Conservation (phyloP, 2,888 invertebrate genomes). For the Protonemura montana region DNA sequence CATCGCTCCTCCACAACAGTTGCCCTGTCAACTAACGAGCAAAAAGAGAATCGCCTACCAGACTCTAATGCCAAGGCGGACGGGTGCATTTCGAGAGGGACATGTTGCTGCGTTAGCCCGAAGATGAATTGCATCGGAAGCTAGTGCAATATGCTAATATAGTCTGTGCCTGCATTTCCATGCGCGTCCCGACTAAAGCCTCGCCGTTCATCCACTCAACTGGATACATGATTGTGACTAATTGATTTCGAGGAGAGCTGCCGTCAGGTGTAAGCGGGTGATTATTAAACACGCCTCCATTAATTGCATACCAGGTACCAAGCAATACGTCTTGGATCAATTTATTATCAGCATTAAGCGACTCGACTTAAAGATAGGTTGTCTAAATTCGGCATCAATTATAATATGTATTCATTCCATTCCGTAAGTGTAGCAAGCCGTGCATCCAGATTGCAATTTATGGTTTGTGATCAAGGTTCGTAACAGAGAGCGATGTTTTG, state of each 20-base stretch:
- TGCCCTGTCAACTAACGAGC: neutral
- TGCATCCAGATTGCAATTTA: neutral
- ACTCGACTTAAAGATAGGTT: neutral
- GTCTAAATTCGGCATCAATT: neutral
- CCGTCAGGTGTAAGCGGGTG: neutral
- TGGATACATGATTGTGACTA: neutral
- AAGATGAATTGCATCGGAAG: no score
- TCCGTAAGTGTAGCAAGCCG: neutral
- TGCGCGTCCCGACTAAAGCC: neutral
- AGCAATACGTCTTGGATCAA: neutral
- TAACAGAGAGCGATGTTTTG: neutral
- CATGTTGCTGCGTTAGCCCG: neutral
- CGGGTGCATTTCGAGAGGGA: neutral
- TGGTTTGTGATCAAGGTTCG: neutral
- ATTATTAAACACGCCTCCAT: neutral
- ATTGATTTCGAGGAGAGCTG: neutral
- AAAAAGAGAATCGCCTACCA: neutral
- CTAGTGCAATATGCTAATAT: no score
- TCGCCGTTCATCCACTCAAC: neutral
- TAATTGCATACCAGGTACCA: neutral
- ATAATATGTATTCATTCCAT: neutral
- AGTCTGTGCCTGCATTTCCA: no score
- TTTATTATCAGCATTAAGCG: conserved; percentile 3
- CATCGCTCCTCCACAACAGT: neutral
- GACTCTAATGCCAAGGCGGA: neutral